Percentiles rank a stretch among this genome's conserved stretches.
phyloP scores from a whole-genome alignment of 2,113 vertebrate species.

The Dermatemys mawii region DNA sequence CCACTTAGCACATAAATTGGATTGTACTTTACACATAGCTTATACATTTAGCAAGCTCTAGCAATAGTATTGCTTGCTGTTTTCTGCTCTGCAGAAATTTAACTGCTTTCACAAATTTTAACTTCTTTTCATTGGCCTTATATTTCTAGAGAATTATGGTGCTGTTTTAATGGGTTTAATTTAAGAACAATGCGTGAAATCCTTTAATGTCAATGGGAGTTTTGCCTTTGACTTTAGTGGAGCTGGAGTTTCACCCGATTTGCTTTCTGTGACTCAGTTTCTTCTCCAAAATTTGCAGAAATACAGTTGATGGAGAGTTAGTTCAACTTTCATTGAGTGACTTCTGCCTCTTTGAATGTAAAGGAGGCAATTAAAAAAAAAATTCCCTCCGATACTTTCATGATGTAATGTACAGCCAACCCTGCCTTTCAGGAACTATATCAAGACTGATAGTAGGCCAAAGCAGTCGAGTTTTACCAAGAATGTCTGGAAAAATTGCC shows the following conservation, averaged over 20 bases:
- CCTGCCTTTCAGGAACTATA: background rate
- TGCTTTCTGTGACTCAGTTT: background rate
- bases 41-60: background rate
- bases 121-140: background rate
- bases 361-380: background rate
- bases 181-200: background rate
- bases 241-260: background rate
- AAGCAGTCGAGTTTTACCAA: background rate
- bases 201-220: background rate
- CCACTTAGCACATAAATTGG: background rate
- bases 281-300: background rate
- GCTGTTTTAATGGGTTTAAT: background rate
- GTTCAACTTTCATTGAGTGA: background rate
- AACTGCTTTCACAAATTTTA: background rate
- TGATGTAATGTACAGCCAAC: background rate
- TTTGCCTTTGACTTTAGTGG: background rate
- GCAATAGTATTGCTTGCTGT: background rate
- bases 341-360: background rate
- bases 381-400: background rate
- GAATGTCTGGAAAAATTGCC: background rate
- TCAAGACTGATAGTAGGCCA: background rate
- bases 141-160: background rate
- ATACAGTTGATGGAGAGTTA: background rate
- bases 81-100: background rate
- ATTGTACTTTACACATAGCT: background rate